Percentiles rank a stretch among this genome's conserved stretches.
These are phyloP conservation scores for Aspidapion aeneum DNA, from an alignment of 2,888 invertebrate genomes.

Conservation along the genomic window DNA sequence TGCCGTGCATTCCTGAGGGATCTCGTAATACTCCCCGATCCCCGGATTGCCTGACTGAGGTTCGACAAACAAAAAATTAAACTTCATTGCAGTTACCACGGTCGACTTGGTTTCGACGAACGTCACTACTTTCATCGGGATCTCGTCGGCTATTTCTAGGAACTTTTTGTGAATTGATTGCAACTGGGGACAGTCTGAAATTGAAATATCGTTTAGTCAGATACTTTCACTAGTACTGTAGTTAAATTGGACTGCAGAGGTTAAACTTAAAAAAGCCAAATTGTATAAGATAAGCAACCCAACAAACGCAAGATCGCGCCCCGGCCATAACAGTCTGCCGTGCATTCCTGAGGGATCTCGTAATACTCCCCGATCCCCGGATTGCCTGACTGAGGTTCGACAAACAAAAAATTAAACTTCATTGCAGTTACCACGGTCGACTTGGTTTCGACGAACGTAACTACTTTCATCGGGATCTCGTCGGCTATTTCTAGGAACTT, in stretches of 20 bases:
- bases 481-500: conserved; percentile 65
- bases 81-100: conserved; percentile 60
- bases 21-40: conserved; percentile 77
- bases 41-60: conserved; percentile 77
- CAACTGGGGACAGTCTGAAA: conserved; percentile 63
- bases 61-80: conserved; percentile 68
- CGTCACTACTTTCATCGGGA: conserved; percentile 63
- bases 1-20: conserved; percentile 82
- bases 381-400: conserved; percentile 74
- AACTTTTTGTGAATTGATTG: conserved; percentile 70
- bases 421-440: conserved; percentile 64
- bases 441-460: conserved; percentile 75
- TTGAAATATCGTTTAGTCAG: too few relatives aligned
- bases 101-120: conserved; percentile 75
- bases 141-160: conserved; percentile 56
- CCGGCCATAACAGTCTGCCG: too few relatives aligned
- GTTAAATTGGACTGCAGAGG: too few relatives aligned
- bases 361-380: conserved; percentile 82
- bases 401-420: conserved; percentile 65
- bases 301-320: too few relatives aligned
- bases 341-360: conserved; percentile 76
- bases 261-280: too few relatives aligned
- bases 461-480: conserved; percentile 56
- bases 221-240: background rate
- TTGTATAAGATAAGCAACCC: too few relatives aligned